These are phyloP conservation scores for Tyria jacobaeae DNA, from an alignment of 2,888 invertebrate genomes.

Conservation along the genomic window DNA sequence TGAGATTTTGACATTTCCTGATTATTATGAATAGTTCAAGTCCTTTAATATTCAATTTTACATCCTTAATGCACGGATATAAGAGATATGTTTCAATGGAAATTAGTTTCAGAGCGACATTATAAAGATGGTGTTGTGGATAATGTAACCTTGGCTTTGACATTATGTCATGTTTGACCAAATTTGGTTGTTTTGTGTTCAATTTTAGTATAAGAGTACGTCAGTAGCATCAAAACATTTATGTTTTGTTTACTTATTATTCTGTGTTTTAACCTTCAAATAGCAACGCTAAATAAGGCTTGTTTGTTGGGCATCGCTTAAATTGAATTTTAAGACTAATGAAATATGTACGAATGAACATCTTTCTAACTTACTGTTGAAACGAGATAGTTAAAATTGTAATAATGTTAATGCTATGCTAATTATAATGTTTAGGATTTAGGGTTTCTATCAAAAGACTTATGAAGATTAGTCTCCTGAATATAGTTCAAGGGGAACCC, in stretches of 20 bases:
- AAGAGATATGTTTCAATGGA: constrained; percentile 21
- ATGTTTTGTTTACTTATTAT: constrained; percentile 25
- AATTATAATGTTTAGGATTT: no score
- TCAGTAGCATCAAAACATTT: constrained; percentile 21
- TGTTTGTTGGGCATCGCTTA: no score
- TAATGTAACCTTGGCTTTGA: constrained; percentile 72
- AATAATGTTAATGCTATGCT: no score
- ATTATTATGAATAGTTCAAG: constrained; percentile 63
- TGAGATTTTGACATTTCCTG: constrained; percentile 74
- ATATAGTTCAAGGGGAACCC: no score
- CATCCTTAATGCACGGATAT: constrained; percentile 21
- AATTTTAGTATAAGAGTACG: constrained; percentile 34
- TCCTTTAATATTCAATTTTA: constrained; percentile 29
- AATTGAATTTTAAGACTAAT: no score
- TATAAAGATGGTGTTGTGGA: constrained; percentile 33
- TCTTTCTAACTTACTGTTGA: no score
- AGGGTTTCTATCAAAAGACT: no score
- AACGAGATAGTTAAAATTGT: no score
- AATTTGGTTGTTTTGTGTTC: constrained; percentile 63
- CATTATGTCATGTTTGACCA: constrained; percentile 64
- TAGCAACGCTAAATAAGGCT: no score
- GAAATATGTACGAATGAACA: no score
- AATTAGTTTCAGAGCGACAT: constrained; percentile 38
- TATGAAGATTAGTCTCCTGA: no score
- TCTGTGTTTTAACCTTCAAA: constrained; percentile 25